Base-by-base conservation (phyloP, 1,140 invertebrate genomes). In the Sesamia nonagrioides region DNA sequence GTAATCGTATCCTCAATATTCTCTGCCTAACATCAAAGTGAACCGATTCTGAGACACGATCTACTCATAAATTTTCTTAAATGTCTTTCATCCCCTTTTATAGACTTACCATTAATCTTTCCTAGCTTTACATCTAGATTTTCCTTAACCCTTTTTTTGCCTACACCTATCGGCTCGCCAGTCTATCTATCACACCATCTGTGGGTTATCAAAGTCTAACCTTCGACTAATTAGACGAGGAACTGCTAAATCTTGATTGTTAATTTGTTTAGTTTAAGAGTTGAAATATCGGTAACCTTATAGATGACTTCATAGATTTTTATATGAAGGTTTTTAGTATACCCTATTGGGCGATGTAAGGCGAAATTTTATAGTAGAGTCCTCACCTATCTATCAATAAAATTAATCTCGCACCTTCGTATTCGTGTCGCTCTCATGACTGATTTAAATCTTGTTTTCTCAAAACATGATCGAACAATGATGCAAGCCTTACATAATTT, bases 151-250 rank as follows among this genome's bases (percentile, higher is more conserved):
- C 45, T 69, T 27, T 21, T 27, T 54, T 48, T 18, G 0, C 15
- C n/a, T 40, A 54, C 7, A 37, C 9, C 52, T 54, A 69, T 69
- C 66, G 35, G 42, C 50, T 11, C 11, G 40, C 33, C 27, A 11
- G 27, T 21, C 6, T 42, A 60, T 74, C 13, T 71, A 17, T 54
- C 68, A 71, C 48, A 17, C 5, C n/a, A 63, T 63, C 42, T 13
- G 56, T 50, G 42, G 27, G 58, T 6, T 76, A 63, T 76, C 42
- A 15, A 37, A 15, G 42, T 27, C 58, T 60, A 37, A 50, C 58
- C 73, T 76, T 63, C 37, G 54, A 76, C 60, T 76, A 76, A 76
- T 50, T 63, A 76, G 45, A 60, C 58, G 48, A 37, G 73, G 40
- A 76, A 50, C 45, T 76, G 9, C 54, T 63, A 6, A 63, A 50